Conservation (phyloP, 35 echinoderm and acorn worm genomes). For the Amphiura filiformis region DNA sequence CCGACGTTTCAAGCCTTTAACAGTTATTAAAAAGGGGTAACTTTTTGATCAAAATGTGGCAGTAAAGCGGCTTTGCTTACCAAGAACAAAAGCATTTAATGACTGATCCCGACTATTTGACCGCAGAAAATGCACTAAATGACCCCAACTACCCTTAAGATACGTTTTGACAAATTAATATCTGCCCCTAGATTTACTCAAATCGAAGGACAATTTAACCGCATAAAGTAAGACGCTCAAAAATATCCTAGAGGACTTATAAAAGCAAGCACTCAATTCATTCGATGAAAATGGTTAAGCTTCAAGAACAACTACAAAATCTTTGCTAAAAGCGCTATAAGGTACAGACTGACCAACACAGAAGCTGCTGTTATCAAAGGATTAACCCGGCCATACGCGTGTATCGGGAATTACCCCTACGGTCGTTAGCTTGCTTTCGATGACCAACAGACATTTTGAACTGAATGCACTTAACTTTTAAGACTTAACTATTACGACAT, state of each 20-base stretch:
- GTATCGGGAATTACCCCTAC: neutral
- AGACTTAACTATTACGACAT: neutral
- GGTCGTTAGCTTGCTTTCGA: neutral
- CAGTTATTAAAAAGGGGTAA: neutral
- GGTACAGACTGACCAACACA: too few species aligned
- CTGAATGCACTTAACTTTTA: neutral
- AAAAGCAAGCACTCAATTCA: neutral
- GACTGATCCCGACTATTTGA: neutral
- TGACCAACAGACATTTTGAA: neutral
- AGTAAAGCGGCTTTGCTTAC: neutral
- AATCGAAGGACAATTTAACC: neutral
- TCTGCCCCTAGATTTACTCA: neutral
- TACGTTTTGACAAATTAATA: neutral
- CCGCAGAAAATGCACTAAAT: neutral
- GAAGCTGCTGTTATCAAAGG: neutral
- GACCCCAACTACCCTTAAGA: neutral
- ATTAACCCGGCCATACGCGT: too few species aligned
- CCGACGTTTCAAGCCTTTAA: neutral
- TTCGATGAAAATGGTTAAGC: neutral
- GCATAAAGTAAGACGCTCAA: neutral
- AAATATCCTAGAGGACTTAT: neutral
- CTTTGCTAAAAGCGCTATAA: neutral
- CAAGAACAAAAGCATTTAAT: neutral
- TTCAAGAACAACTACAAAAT: neutral
- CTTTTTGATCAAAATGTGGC: neutral